Base-by-base conservation (phyloP, 2,113 vertebrate genomes). In the Nesospiza acunhae region DNA sequence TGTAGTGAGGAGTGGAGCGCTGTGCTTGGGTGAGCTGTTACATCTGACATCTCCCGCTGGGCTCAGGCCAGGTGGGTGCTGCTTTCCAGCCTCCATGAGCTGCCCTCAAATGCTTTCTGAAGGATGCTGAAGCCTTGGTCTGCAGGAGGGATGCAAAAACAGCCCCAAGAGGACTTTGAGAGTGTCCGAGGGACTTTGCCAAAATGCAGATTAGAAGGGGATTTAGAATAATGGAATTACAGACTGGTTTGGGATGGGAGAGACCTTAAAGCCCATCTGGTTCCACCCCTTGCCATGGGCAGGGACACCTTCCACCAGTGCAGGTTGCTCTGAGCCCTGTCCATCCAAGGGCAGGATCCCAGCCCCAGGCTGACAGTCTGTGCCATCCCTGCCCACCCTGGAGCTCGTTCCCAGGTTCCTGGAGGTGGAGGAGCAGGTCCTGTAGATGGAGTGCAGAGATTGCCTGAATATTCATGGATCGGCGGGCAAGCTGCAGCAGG, bases 401-500 rank as follows among this genome's bases (percentile, higher is more conserved):
- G 47, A 87, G 79, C 83, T 56, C 22, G 5, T 64, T 63, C 41
- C 52, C 24, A 3, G 26, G 10, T 30, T 79, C 28, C 73, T 37
- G 1, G 3, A 68, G 73, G 84, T 9, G 5, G 89, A 76, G 78
- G 59, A 90, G 63, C 75, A 83, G 76, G 59, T 77, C 62, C 67
- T 3, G 1, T 7, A 69, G 87, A 96, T 13, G 9, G 60, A 89
- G 52, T 27, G 72, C 27, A 85, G 63, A 0, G 7, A 70, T 92
- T 60, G 73, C 73, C 83, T 95, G 86, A 93, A 93, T 94, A 96
- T 92, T 96, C 90, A 79, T 73, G 73, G 68, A 28, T 31, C 5
- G 2, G 58, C 58, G 67, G 92, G 90, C 95, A 89, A 91, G 95
- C 84, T 93, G 63, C 93, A 86, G 78, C 96, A 92, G 93, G 96